Conservation (phyloP, 2,113 vertebrate genomes). For the Indicator indicator region DNA sequence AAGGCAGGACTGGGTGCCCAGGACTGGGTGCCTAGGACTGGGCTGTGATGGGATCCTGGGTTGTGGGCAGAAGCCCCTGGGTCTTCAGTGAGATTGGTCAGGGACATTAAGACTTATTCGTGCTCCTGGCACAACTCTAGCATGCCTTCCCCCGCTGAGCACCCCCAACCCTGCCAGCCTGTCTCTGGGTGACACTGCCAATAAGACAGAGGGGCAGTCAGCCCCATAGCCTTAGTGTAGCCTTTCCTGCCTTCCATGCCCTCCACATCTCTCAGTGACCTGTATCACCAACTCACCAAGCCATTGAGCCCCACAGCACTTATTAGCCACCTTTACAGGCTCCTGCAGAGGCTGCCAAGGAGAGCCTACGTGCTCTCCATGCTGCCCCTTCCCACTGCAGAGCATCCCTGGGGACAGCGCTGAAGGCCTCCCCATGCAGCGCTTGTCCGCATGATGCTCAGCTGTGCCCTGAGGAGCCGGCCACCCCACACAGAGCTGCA, state of each 20-base stretch:
- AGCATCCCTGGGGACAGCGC: fast-evolving
- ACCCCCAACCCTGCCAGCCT: background rate
- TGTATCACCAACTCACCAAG: background rate
- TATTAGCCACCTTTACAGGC: background rate
- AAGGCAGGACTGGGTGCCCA: fast-evolving
- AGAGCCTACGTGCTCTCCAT: fast-evolving
- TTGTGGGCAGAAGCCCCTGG: background rate
- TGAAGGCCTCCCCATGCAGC: background rate
- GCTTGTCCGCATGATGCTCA: background rate
- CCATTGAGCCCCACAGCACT: background rate
- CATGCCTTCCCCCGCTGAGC: background rate
- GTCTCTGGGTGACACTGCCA: background rate
- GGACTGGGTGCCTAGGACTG: background rate
- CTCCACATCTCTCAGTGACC: background rate
- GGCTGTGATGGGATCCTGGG: background rate
- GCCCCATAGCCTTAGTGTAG: background rate
- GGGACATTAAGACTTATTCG: background rate
- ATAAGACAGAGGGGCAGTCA: background rate
- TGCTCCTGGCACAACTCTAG: background rate
- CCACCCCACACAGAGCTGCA: background rate
- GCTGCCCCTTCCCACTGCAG: background rate
- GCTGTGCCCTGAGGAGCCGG: background rate
- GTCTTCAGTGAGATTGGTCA: background rate
- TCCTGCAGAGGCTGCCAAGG: background rate
- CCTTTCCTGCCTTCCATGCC: background rate